Conservation (phyloP, 92 coral and sea anemone species). For the Palythoa heliodiscus region DNA sequence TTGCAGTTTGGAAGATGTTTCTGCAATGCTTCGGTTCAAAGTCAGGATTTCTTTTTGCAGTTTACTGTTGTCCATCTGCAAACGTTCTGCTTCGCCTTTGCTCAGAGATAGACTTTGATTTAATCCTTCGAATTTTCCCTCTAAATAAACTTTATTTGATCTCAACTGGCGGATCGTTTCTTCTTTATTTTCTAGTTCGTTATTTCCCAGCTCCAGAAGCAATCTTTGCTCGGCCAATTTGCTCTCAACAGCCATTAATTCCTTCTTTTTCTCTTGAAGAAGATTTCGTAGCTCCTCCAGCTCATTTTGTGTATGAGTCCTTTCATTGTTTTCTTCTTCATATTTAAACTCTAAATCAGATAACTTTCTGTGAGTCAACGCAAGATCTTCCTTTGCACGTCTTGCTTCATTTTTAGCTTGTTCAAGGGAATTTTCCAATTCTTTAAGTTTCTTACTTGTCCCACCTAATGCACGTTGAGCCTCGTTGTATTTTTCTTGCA, state of each 20-base stretch:
- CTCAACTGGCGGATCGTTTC: constrained; percentile 74
- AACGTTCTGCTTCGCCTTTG: constrained; percentile 75
- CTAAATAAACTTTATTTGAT: constrained; percentile 68
- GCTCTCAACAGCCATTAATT: constrained; percentile 55
- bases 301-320: constrained; percentile 43
- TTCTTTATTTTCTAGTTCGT: constrained; percentile 73
- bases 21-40: constrained; percentile 67
- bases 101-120: constrained; percentile 65
- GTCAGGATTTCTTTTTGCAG: constrained; percentile 75
- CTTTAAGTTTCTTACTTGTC: constrained; percentile 59
- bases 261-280: constrained; percentile 29
- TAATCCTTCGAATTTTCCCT: constrained; percentile 72
- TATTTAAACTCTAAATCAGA: constrained; percentile 71
- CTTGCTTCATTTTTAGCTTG: constrained; percentile 75
- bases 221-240: constrained; percentile 65
- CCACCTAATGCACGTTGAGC: constrained; percentile 55
- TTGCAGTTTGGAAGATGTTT: constrained; percentile 71
- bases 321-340: constrained; percentile 75
- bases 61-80: constrained; percentile 60
- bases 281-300: constrained; percentile 32
- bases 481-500: constrained; percentile 64
- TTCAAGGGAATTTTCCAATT: constrained; percentile 67
- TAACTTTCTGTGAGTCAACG: constrained; percentile 54
- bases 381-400: constrained; percentile 67
- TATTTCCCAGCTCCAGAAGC: constrained; percentile 66